phyloP scores from a whole-genome alignment of 2,113 vertebrate species.

The Scolopax mira region DNA sequence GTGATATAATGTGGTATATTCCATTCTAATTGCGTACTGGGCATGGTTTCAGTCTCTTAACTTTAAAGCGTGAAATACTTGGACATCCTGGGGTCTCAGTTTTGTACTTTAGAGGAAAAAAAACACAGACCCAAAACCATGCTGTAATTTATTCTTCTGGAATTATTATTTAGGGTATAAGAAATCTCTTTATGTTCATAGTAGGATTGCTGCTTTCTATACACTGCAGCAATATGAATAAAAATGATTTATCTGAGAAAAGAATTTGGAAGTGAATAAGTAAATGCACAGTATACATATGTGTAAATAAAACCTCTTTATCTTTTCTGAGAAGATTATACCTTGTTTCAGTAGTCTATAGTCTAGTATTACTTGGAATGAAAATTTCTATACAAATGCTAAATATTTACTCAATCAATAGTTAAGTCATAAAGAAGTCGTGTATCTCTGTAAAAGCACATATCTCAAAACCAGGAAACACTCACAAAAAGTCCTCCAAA shows the following conservation, averaged over 20 bases:
- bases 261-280: neutral
- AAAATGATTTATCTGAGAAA: neutral
- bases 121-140: neutral
- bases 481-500: neutral
- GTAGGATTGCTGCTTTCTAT: neutral
- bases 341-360: neutral
- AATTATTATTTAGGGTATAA: neutral
- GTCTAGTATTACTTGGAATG: neutral
- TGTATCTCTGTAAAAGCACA: neutral
- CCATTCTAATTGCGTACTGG: neutral
- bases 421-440: neutral
- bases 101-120: neutral
- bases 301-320: neutral
- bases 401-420: neutral
- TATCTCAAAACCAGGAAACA: neutral
- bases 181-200: neutral
- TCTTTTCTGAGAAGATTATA: neutral
- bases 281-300: neutral
- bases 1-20: too few species aligned
- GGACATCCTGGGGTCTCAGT: neutral
- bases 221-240: neutral
- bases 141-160: neutral
- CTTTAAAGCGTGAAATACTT: neutral
- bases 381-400: neutral
- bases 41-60: neutral